Conservation (phyloP, 2,113 vertebrate genomes). For the Odobenus rosmarus region DNA sequence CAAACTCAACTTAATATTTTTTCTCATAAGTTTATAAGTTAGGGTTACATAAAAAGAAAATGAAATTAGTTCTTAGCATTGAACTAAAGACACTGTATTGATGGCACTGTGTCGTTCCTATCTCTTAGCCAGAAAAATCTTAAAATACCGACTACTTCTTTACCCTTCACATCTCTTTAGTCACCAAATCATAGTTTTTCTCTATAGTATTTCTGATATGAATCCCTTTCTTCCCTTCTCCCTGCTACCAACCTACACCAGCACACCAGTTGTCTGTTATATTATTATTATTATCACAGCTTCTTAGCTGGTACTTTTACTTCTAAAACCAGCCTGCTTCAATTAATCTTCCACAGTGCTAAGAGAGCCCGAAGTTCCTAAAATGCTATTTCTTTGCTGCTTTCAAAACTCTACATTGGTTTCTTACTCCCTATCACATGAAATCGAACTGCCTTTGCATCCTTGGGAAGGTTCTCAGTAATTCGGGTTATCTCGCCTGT, state of each 20-base stretch:
- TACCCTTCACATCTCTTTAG: slow-evolving; percentile 46
- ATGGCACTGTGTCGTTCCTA: slow-evolving; percentile 45
- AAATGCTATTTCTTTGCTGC: neutral
- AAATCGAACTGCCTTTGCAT: slow-evolving; percentile 6
- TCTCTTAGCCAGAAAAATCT: slow-evolving; percentile 55
- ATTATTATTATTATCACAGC: neutral
- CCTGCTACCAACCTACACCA: neutral
- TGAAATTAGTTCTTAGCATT: slow-evolving; percentile 70
- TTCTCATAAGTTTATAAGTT: slow-evolving; percentile 77
- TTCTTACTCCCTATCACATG: neutral
- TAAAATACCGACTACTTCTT: slow-evolving; percentile 56
- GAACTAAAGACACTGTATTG: slow-evolving; percentile 70
- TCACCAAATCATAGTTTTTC: slow-evolving; percentile 38
- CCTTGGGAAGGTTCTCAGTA: neutral
- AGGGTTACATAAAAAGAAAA: slow-evolving; percentile 73
- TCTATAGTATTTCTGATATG: neutral
- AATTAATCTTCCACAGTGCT: neutral
- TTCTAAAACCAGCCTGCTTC: neutral
- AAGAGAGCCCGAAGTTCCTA: neutral
- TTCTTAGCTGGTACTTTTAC: neutral
- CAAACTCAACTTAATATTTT: slow-evolving; percentile 70
- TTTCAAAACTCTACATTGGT: neutral
- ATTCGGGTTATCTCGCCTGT: neutral
- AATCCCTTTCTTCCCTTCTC: neutral
- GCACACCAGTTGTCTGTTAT: neutral